Percentiles rank a stretch among this genome's conserved stretches.
Evolutionary conservation across 2,113 vertebrate genomes (phyloP).

Genomic region (Abramis brama): DNA sequence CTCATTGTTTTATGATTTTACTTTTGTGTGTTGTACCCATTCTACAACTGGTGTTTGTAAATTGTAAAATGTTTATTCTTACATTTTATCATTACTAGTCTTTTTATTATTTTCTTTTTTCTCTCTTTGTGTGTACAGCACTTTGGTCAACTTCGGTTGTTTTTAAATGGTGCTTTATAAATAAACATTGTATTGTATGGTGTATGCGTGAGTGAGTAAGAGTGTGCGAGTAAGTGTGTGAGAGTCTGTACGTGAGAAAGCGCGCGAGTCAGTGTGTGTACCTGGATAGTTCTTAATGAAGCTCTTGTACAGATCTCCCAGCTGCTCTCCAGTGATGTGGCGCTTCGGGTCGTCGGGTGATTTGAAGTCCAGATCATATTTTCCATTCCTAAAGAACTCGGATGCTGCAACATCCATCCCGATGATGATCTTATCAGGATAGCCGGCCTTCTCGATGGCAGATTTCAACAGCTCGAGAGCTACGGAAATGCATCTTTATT

Average conservation of each 20-base stretch:
- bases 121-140: too few species aligned
- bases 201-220: too few species aligned
- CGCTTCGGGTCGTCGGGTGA: conserved; percentile 82
- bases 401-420: conserved; percentile 91
- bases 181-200: too few species aligned
- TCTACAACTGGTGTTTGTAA: too few species aligned
- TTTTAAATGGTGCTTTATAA: too few species aligned
- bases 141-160: too few species aligned
- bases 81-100: too few species aligned
- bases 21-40: too few species aligned
- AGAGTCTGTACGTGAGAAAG: background rate
- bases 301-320: conserved; percentile 85
- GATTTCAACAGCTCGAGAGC: conserved; percentile 86
- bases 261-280: conserved; percentile 56
- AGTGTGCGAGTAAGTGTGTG: background rate
- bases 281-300: conserved; percentile 88
- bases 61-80: too few species aligned
- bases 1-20: too few species aligned
- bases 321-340: conserved; percentile 83
- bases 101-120: too few species aligned
- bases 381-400: conserved; percentile 82
- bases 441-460: conserved; percentile 86
- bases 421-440: conserved; percentile 87
- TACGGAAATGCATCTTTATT: conserved; percentile 33
- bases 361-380: conserved; percentile 91